Evolutionary conservation across 2,797 vertebrate genomes (phyloP).

Genomic region (Catostomus latipinnis): DNA sequence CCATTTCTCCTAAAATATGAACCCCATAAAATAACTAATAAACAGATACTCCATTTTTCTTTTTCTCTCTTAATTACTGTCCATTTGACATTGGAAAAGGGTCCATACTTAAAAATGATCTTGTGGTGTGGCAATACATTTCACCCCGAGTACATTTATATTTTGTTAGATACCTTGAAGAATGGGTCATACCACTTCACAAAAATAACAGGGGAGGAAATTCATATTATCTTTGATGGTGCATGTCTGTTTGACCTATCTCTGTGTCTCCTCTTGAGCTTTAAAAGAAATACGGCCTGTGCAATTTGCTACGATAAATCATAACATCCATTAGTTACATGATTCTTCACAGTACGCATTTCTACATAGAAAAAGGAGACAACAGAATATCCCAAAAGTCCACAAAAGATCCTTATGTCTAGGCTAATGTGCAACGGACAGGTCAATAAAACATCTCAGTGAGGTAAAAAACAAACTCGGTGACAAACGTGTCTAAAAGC

Average conservation of each 20-base stretch:
- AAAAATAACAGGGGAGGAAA: slow-evolving; percentile 5
- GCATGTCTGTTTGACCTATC: slow-evolving; percentile 31
- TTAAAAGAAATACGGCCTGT: slow-evolving; percentile 8
- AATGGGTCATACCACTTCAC: slow-evolving; percentile 32
- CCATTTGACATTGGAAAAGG: slow-evolving; percentile 52
- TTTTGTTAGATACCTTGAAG: slow-evolving; percentile 50
- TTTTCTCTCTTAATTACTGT: slow-evolving; percentile 62
- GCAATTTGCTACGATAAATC: slow-evolving; percentile 3
- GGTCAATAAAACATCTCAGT: slow-evolving; percentile 24
- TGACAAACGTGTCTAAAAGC: slow-evolving; percentile 25
- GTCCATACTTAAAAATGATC: slow-evolving; percentile 55
- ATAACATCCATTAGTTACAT: slow-evolving; percentile 12
- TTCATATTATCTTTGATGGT: slow-evolving; percentile 38
- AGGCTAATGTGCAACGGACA: slow-evolving; percentile 5
- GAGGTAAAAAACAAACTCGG: neutral
- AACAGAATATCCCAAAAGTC: neutral
- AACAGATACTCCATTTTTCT: slow-evolving; percentile 68
- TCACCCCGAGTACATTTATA: slow-evolving; percentile 51
- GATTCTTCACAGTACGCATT: slow-evolving; percentile 1
- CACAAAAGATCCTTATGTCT: neutral
- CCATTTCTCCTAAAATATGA: slow-evolving; percentile 63
- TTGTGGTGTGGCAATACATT: slow-evolving; percentile 46
- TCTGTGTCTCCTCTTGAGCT: slow-evolving; percentile 7
- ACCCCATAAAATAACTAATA: slow-evolving; percentile 69
- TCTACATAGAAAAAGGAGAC: neutral